These are phyloP conservation scores for Barypeithes pellucidus DNA, from an alignment of 2,888 invertebrate genomes.

Conservation along the genomic window DNA sequence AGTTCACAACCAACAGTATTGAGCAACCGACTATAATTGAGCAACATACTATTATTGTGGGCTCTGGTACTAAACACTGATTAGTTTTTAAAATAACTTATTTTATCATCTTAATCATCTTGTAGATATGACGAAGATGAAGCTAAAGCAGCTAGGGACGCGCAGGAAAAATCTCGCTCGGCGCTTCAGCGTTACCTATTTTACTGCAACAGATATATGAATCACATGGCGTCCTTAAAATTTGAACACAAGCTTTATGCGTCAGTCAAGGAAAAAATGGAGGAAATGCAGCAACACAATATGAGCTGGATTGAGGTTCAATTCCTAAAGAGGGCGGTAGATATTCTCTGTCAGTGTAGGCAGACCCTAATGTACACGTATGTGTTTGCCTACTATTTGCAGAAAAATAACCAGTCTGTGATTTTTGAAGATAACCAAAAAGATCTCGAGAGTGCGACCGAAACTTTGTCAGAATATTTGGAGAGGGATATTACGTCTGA, in stretches of 20 bases:
- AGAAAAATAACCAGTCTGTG: conserved; percentile 98
- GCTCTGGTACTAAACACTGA: no score
- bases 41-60: no score
- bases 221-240: conserved; percentile 98
- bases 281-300: conserved; percentile 99
- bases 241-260: conserved; percentile 98
- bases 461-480: conserved; percentile 96
- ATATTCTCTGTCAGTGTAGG: conserved; percentile 96
- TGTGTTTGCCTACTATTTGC: conserved; percentile 98
- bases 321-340: conserved; percentile 97
- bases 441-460: conserved; percentile 97
- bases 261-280: conserved; percentile 98
- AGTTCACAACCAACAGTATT: no score
- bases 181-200: conserved; percentile 97
- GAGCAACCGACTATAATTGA: no score
- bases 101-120: not conserved
- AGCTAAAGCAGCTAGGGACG: conserved; percentile 95
- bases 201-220: conserved; percentile 99
- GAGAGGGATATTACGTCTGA: conserved; percentile 98
- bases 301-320: conserved; percentile 99
- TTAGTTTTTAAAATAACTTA: no score
- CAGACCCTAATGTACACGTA: conserved; percentile 99
- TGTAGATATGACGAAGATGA: conserved; percentile 89
- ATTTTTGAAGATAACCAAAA: conserved; percentile 99
- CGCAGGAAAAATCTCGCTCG: conserved; percentile 94